Conservation (phyloP, 2,888 invertebrate species). For the Drosophila dives region DNA sequence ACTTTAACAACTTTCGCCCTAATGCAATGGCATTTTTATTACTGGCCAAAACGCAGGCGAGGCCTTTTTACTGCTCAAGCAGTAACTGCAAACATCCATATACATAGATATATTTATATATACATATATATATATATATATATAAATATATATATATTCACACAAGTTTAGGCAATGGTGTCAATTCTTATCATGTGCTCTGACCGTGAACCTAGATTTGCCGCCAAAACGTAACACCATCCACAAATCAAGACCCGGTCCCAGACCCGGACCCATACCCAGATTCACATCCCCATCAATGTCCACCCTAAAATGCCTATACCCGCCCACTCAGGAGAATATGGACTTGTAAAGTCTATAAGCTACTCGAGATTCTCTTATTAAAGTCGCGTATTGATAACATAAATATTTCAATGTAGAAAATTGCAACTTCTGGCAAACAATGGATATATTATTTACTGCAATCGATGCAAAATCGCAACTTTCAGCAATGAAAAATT, state of each 20-base stretch:
- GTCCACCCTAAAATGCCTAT: not conserved
- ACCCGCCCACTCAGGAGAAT: not conserved
- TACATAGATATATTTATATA: not conserved
- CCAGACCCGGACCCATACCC: not conserved
- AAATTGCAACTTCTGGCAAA: not conserved
- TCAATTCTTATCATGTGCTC: conserved; percentile 74
- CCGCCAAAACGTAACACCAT: conserved; percentile 34
- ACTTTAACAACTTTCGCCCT: conserved; percentile 73
- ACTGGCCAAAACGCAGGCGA: conserved; percentile 62
- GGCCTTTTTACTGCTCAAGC: conserved; percentile 61
- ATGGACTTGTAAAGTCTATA: not conserved
- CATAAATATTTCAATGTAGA: not conserved
- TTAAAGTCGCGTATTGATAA: not conserved
- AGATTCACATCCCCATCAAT: not conserved
- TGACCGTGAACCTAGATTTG: conserved; percentile 62
- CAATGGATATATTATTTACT: not conserved
- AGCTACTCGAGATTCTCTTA: not conserved
- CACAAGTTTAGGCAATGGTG: conserved; percentile 51
- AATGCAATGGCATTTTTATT: conserved; percentile 79
- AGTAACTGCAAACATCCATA: conserved; percentile 12
- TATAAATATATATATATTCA: not conserved
- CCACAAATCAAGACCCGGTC: not conserved
- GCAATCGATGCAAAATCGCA: not conserved
- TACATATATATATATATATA: not conserved
- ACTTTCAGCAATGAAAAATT: not conserved